phyloP scores from a whole-genome alignment of 1,140 invertebrate species.

The Drosophila sturtevanti region DNA sequence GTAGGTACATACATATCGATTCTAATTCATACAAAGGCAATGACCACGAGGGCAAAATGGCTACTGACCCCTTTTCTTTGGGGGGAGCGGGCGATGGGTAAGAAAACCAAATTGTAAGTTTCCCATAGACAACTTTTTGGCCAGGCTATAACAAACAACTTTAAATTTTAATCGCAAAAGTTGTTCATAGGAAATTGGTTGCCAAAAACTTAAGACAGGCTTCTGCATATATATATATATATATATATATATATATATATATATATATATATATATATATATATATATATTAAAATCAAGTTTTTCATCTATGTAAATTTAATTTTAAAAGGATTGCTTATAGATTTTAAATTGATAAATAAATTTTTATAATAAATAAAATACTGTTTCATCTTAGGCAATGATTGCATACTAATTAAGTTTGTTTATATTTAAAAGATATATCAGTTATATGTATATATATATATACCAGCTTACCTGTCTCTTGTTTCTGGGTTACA shows the following conservation, averaged over 20 bases:
- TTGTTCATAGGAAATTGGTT: not conserved
- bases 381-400: no score
- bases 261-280: not conserved
- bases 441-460: no score
- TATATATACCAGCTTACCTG: not conserved
- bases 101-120: slow-evolving; percentile 33
- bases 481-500: not conserved
- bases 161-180: slow-evolving; percentile 1
- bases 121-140: slow-evolving; percentile 25
- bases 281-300: not conserved
- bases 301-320: no score
- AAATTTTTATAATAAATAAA: no score
- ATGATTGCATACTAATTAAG: no score
- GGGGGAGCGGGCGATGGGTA: no score
- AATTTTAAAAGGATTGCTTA: no score
- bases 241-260: not conserved
- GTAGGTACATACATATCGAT: slow-evolving; percentile 53
- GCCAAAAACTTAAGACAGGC: not conserved
- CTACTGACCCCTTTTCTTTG: slow-evolving; percentile 3
- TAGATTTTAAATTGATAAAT: no score
- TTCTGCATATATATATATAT: no score
- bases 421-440: no score
- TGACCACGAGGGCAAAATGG: slow-evolving; percentile 35
- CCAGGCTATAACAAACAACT: not conserved
- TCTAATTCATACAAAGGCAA: slow-evolving; percentile 49